phyloP scores from a whole-genome alignment of 1,140 invertebrate genomes.

The Acromyrmex charruanus region DNA sequence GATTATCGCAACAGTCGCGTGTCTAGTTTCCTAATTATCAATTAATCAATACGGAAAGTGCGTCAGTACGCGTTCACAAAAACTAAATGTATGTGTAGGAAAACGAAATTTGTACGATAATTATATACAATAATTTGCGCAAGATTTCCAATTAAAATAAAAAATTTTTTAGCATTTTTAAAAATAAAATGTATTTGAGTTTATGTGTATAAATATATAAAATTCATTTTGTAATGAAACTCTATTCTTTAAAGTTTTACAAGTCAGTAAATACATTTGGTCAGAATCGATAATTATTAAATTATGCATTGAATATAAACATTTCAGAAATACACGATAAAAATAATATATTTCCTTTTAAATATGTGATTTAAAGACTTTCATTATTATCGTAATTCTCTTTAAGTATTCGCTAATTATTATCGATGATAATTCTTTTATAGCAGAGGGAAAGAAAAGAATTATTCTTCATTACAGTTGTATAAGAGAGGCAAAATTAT shows the following conservation, averaged over 20 bases:
- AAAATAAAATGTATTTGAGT: not conserved
- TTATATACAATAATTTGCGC: not conserved
- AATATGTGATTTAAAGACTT: not conserved
- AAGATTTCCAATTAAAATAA: not conserved
- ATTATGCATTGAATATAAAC: not conserved
- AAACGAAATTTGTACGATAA: not conserved
- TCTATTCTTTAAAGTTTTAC: not conserved
- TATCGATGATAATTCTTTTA: not conserved
- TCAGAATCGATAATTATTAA: not conserved
- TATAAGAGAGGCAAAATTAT: not conserved
- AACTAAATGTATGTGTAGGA: not conserved
- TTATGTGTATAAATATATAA: too few relatives aligned
- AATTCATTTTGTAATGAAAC: not conserved
- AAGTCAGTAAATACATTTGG: not conserved
- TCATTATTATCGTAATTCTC: constrained; percentile 18
- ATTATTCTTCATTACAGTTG: constrained; percentile 3
- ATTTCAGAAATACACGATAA: not conserved
- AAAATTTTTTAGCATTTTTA: not conserved
- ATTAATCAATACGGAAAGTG: not conserved
- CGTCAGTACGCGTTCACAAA: not conserved
- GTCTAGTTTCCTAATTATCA: constrained; percentile 55
- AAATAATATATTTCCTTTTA: not conserved
- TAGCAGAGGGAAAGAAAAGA: not conserved
- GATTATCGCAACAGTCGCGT: constrained; percentile 26
- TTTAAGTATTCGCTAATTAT: constrained; percentile 22